A percentile compares a stretch with the other conserved stretches of the same genome.
Conservation (phyloP, 1,140 invertebrate species). For the Zophobas morio region DNA sequence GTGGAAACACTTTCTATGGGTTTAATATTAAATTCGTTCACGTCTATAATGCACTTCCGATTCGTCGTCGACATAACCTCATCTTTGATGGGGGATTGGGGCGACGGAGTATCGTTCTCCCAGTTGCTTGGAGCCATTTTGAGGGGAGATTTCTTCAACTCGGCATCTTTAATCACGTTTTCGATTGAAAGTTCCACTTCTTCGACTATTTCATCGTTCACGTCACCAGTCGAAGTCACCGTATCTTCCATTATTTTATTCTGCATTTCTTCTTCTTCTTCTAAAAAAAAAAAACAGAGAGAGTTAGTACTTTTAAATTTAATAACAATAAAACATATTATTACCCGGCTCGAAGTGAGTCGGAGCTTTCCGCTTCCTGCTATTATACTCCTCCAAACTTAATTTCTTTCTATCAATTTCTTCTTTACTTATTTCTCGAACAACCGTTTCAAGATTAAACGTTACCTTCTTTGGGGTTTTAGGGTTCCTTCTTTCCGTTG, state of each 20-base stretch:
- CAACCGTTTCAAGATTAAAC: conserved; percentile 9
- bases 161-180: background rate
- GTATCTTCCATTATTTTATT: conserved; percentile 19
- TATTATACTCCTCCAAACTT: conserved; percentile 58
- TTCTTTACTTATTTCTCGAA: conserved; percentile 45
- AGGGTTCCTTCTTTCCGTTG: conserved; percentile 9
- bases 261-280: background rate
- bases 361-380: conserved; percentile 52
- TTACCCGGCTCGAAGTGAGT: background rate
- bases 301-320: too few relatives aligned
- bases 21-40: conserved; percentile 50
- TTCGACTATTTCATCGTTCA: conserved; percentile 20
- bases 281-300: background rate
- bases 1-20: conserved; percentile 26
- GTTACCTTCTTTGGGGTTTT: conserved; percentile 39
- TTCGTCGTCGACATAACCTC: conserved; percentile 53
- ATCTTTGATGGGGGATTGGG: conserved; percentile 38
- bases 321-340: background rate
- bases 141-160: conserved; percentile 8
- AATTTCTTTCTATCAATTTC: conserved; percentile 53
- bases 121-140: conserved; percentile 43
- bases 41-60: conserved; percentile 51
- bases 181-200: conserved; percentile 1
- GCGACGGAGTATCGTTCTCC: conserved; percentile 55
- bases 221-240: conserved; percentile 6